Evolutionary conservation across 2,113 vertebrate genomes (phyloP).

Genomic region (Podiceps cristatus): DNA sequence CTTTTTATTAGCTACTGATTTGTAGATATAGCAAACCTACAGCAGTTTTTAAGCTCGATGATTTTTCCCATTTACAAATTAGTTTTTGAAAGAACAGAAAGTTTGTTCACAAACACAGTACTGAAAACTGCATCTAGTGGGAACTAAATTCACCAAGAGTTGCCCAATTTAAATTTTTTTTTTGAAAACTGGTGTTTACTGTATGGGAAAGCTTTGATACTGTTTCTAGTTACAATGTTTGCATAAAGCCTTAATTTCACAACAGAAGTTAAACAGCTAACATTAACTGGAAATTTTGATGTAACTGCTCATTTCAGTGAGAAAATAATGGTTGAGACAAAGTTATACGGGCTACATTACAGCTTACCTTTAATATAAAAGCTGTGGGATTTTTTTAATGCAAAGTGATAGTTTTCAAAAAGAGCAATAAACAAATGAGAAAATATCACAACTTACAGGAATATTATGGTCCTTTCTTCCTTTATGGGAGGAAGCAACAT

Average conservation of each 20-base stretch:
- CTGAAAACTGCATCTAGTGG: neutral
- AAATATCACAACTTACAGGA: slow-evolving; percentile 87
- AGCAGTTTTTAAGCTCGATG: neutral
- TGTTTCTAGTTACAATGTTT: neutral
- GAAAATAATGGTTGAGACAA: neutral
- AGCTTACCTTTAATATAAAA: neutral
- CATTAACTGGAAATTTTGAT: neutral
- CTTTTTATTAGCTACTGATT: neutral
- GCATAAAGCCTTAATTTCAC: neutral
- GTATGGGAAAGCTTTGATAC: neutral
- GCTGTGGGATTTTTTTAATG: neutral
- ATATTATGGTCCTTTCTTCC: slow-evolving; percentile 97
- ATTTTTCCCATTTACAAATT: neutral
- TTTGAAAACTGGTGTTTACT: neutral
- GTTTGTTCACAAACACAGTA: neutral
- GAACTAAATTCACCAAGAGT: neutral
- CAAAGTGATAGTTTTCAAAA: neutral
- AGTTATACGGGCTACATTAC: neutral
- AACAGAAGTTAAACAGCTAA: neutral
- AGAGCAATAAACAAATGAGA: neutral
- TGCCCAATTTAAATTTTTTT: neutral
- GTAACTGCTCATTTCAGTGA: neutral
- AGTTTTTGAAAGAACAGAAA: neutral
- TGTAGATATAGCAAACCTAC: neutral
- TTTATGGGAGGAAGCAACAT: slow-evolving; percentile 98